These are phyloP conservation scores for Episyrphus balteatus DNA, from an alignment of 1,140 invertebrate species.

Conservation along the genomic window DNA sequence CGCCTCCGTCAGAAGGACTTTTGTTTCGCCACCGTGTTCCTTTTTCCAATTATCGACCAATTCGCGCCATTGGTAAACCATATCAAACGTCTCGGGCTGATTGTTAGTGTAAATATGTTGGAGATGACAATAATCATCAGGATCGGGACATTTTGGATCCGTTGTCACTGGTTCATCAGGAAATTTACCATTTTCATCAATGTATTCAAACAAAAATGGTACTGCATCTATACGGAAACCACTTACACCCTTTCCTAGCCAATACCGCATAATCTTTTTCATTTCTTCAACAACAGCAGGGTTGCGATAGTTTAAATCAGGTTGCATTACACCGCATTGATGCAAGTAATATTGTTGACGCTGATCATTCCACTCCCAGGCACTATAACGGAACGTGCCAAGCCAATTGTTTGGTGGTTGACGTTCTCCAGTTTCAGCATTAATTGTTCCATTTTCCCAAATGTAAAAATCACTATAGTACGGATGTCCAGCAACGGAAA, in stretches of 20 bases:
- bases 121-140: conserved; percentile 42
- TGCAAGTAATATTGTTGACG: conserved; percentile 56
- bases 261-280: conserved; percentile 56
- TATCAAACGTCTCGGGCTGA: conserved; percentile 39
- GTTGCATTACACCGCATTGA: conserved; percentile 48
- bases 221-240: conserved; percentile 61
- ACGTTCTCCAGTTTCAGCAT: conserved; percentile 14
- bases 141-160: conserved; percentile 12
- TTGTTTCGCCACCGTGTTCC: conserved; percentile 8
- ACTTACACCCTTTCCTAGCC: conserved; percentile 60
- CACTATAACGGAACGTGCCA: conserved; percentile 44
- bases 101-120: conserved; percentile 49
- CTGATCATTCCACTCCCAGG: conserved; percentile 49
- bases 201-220: conserved; percentile 45
- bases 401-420: conserved; percentile 57
- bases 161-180: conserved; percentile 40
- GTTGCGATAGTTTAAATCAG: conserved; percentile 62
- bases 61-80: conserved; percentile 43
- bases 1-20: conserved; percentile 61
- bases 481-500: conserved; percentile 43
- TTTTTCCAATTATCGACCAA: conserved; percentile 38
- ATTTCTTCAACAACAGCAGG: conserved; percentile 47
- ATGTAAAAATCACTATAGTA: conserved; percentile 59
- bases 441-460: conserved; percentile 45
- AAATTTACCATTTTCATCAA: conserved; percentile 39